Conservation (phyloP, 2,113 vertebrate genomes). For the Romanogobio albipinnatus region DNA sequence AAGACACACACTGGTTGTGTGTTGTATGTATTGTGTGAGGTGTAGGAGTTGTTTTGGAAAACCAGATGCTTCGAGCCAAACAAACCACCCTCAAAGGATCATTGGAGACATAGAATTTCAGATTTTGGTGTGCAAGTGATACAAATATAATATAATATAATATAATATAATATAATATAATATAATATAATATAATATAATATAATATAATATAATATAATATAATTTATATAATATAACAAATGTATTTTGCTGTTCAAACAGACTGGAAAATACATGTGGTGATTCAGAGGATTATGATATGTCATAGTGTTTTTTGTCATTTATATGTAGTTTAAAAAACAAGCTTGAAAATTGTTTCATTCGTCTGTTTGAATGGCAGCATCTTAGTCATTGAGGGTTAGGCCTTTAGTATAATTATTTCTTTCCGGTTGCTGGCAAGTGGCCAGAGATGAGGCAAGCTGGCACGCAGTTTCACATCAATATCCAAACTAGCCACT, state of each 20-base stretch:
- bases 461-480: conserved; percentile 71
- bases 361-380: conserved; percentile 55
- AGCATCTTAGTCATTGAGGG: conserved; percentile 55
- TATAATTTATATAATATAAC: not conserved
- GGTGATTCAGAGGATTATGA: conserved; percentile 48
- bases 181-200: not conserved
- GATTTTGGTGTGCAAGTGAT: conserved; percentile 49
- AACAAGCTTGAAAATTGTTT: conserved; percentile 52
- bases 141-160: not conserved
- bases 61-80: not conserved
- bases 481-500: conserved; percentile 75
- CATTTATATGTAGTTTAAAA: not conserved
- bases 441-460: conserved; percentile 61
- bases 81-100: not conserved
- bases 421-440: conserved; percentile 69
- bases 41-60: conserved; percentile 20
- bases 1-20: conserved; percentile 3
- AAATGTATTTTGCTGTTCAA: conserved; percentile 28
- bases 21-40: not conserved
- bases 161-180: not conserved
- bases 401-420: conserved; percentile 68
- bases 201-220: not conserved
- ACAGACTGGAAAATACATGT: conserved; percentile 49
- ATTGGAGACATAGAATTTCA: not conserved
- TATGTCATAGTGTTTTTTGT: conserved; percentile 46